phyloP scores from a whole-genome alignment of 2,888 invertebrate species.

The Melieria omissa region DNA sequence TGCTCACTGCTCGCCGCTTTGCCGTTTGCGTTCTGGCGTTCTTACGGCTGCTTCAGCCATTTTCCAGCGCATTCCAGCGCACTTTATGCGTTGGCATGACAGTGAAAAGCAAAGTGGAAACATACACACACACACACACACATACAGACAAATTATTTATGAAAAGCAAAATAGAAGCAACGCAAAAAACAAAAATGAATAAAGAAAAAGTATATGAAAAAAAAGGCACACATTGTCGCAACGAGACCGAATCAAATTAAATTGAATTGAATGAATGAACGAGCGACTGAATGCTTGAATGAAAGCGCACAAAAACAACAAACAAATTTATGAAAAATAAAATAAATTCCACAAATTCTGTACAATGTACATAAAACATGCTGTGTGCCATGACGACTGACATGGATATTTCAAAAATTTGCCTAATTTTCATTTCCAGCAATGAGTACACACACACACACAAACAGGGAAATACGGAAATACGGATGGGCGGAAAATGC shows the following conservation, averaged over 20 bases:
- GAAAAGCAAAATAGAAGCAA: too few species aligned
- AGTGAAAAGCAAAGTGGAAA: not conserved
- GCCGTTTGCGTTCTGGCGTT: too few species aligned
- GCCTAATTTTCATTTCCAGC: slow-evolving; percentile 38
- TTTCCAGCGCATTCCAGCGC: too few species aligned
- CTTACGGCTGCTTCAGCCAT: too few species aligned
- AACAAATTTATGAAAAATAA: slow-evolving; percentile 1
- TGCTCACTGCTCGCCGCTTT: too few species aligned
- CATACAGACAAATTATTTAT: not conserved
- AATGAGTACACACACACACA: not conserved
- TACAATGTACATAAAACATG: too few species aligned
- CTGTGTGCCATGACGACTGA: not conserved
- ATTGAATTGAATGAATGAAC: slow-evolving; percentile 43
- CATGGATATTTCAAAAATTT: slow-evolving; percentile 41
- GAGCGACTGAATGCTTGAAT: slow-evolving; percentile 20
- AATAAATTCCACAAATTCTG: not conserved
- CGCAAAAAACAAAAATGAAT: not conserved
- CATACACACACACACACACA: not conserved
- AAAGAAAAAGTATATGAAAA: not conserved
- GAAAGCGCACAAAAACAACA: slow-evolving; percentile 16
- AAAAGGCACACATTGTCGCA: slow-evolving; percentile 15
- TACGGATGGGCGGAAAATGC: not conserved
- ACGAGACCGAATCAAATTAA: slow-evolving; percentile 43
- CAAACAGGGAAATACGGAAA: not conserved
- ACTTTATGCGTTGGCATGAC: not conserved